A percentile compares a stretch with the other conserved stretches of the same genome.
Conservation (phyloP, 2,113 vertebrate species). For the Alligator mississippiensis region DNA sequence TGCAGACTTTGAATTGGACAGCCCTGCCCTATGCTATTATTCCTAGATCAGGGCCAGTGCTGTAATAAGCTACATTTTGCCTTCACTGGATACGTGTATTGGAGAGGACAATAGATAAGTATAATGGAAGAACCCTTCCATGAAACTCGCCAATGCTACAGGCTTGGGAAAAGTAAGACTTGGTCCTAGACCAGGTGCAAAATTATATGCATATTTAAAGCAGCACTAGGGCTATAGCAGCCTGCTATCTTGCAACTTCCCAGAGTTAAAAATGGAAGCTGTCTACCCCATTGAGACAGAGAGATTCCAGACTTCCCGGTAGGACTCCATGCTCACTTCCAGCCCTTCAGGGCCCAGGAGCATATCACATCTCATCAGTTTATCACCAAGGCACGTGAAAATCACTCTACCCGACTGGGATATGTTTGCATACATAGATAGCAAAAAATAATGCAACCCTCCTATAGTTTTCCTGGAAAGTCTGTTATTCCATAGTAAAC, state of each 20-base stretch:
- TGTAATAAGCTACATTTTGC: not conserved
- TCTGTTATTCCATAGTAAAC: not conserved
- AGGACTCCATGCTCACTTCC: not conserved
- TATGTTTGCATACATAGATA: not conserved
- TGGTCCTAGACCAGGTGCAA: not conserved
- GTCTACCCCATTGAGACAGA: not conserved
- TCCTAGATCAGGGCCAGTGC: not conserved
- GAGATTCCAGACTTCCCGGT: not conserved
- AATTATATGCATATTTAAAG: not conserved
- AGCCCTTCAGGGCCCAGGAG: not conserved
- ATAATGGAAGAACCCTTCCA: not conserved
- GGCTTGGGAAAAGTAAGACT: not conserved
- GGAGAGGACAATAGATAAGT: too few relatives aligned
- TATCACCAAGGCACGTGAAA: too few relatives aligned
- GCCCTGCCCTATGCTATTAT: too few relatives aligned
- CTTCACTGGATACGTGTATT: not conserved
- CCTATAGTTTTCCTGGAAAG: not conserved
- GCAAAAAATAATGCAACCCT: not conserved
- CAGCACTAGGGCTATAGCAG: not conserved
- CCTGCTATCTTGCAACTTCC: not conserved
- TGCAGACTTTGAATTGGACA: too few relatives aligned
- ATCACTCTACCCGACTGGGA: not conserved
- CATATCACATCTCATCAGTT: not conserved
- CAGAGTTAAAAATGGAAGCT: not conserved
- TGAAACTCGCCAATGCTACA: not conserved